These are phyloP conservation scores for Andrena trimmerana DNA, from an alignment of 2,888 invertebrate species.

Conservation along the genomic window DNA sequence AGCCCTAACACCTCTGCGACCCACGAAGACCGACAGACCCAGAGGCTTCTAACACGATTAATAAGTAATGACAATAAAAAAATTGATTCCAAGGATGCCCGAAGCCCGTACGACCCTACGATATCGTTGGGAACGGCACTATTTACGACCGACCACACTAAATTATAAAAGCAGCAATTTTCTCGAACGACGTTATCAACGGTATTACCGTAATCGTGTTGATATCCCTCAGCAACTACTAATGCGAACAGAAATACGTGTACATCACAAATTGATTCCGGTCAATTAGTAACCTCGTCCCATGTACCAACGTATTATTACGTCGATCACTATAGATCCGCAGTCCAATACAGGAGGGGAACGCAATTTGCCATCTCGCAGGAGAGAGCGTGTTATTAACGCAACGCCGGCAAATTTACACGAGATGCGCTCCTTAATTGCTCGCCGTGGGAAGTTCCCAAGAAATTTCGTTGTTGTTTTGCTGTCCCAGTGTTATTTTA, in stretches of 20 bases:
- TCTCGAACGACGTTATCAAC: constrained; percentile 6
- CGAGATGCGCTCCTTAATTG: constrained; percentile 20
- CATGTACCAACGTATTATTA: constrained; percentile 44
- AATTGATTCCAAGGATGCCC: constrained; percentile 3
- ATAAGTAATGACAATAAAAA: constrained; percentile 4
- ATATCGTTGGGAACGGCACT: too few relatives aligned
- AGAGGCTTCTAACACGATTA: background rate
- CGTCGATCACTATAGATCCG: constrained; percentile 33
- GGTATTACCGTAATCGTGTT: constrained; percentile 41
- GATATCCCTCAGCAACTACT: constrained; percentile 42
- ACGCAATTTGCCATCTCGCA: constrained; percentile 28
- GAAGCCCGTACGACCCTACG: background rate
- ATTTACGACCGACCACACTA: background rate
- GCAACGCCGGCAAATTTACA: constrained; percentile 25
- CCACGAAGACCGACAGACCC: constrained; percentile 24
- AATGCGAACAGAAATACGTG: constrained; percentile 53
- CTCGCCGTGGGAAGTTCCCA: background rate
- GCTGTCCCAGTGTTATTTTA: background rate
- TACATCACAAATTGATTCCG: constrained; percentile 56
- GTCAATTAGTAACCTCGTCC: constrained; percentile 51
- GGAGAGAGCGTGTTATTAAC: constrained; percentile 28
- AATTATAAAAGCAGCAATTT: constrained; percentile 25
- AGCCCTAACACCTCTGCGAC: constrained; percentile 62
- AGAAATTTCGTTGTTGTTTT: constrained; percentile 29
- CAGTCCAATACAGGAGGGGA: constrained; percentile 33